These are phyloP conservation scores for Lasioglossum vierecki DNA, from an alignment of 2,888 invertebrate species.

Conservation along the genomic window DNA sequence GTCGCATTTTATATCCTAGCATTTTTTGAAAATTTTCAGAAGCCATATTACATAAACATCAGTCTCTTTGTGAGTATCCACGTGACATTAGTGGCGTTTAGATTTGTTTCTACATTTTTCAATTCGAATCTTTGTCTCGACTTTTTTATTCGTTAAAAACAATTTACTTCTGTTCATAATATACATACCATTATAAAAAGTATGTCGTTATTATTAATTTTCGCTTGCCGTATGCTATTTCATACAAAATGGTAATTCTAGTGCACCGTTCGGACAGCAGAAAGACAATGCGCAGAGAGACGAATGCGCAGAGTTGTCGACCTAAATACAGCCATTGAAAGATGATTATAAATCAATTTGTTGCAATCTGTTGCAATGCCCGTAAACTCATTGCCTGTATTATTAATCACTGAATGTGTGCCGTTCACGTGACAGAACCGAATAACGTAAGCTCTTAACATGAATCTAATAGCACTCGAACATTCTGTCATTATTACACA, in stretches of 20 bases:
- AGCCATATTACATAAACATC: no score
- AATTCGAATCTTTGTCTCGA: no score
- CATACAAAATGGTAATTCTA: conserved; percentile 31
- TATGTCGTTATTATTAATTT: not conserved
- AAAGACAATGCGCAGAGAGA: conserved; percentile 10
- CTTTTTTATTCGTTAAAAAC: no score
- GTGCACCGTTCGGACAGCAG: conserved; percentile 5
- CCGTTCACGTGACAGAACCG: conserved; percentile 27
- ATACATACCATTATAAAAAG: not conserved
- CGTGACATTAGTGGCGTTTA: no score
- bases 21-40: no score
- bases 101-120: no score
- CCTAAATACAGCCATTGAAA: conserved; percentile 72
- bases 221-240: not conserved
- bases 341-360: conserved; percentile 77
- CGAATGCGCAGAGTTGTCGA: conserved; percentile 59
- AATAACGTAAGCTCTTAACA: conserved; percentile 8
- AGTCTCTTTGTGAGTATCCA: no score
- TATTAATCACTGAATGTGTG: conserved; percentile 48
- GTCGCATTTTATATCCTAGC: no score
- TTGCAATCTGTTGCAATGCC: conserved; percentile 65
- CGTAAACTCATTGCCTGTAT: conserved; percentile 50
- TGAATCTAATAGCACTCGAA: conserved; percentile 17
- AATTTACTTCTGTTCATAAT: not conserved
- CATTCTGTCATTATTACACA: not conserved